A percentile compares a stretch with the other conserved stretches of the same genome.
phyloP scores from a whole-genome alignment of 2,888 invertebrate species.

The Ceraclea dissimilis region DNA sequence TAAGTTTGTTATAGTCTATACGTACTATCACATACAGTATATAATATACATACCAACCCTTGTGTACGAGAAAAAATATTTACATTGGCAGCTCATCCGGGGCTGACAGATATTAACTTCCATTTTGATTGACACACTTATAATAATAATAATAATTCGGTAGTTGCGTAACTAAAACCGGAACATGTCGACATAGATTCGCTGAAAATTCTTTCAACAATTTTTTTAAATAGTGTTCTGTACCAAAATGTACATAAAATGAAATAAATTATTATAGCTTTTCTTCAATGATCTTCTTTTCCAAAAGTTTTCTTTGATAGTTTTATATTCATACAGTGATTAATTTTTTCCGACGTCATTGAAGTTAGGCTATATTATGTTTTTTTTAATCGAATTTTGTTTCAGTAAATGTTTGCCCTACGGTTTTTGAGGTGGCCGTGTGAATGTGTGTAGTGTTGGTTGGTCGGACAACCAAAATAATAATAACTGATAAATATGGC shows the following conservation, averaged over 20 bases:
- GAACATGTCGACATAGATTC: slow-evolving; percentile 12
- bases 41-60: background rate
- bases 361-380: slow-evolving; percentile 11
- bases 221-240: too few relatives aligned
- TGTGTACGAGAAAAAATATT: slow-evolving; percentile 3
- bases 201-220: slow-evolving; percentile 9
- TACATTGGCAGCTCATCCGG: slow-evolving; percentile 10
- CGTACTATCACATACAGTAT: background rate
- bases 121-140: too few relatives aligned
- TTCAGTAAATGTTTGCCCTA: slow-evolving; percentile 40
- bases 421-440: slow-evolving; percentile 43
- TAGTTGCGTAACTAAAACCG: slow-evolving; percentile 17
- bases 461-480: slow-evolving; percentile 32
- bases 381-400: slow-evolving; percentile 21
- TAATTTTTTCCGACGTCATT: slow-evolving; percentile 1
- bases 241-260: too few relatives aligned
- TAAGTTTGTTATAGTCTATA: slow-evolving; percentile 38
- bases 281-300: background rate
- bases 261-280: too few relatives aligned
- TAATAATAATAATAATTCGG: slow-evolving; percentile 3
- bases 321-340: slow-evolving; percentile 6
- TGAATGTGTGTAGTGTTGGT: slow-evolving; percentile 38
- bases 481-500: slow-evolving; percentile 23
- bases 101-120: slow-evolving; percentile 7
- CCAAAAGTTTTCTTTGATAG: background rate